These are phyloP conservation scores for Drosophila recens DNA, from an alignment of 2,888 invertebrate genomes.

Conservation along the genomic window DNA sequence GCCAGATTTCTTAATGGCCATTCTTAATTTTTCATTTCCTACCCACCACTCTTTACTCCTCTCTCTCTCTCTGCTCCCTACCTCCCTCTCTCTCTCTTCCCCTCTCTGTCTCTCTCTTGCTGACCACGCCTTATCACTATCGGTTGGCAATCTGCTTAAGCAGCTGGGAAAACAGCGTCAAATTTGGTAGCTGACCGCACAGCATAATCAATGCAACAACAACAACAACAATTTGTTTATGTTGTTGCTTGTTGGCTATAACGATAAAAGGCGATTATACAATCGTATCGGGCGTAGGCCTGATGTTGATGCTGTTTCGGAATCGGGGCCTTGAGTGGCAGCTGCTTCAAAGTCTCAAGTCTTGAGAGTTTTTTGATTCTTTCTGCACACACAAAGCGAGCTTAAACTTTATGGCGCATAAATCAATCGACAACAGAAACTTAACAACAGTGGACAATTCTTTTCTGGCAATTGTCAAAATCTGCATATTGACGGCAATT, in stretches of 20 bases:
- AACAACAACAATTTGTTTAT: slow-evolving; percentile 21
- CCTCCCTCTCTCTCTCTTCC: neutral
- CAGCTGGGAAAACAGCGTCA: slow-evolving; percentile 35
- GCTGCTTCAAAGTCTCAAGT: slow-evolving; percentile 11
- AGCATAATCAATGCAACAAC: slow-evolving; percentile 58
- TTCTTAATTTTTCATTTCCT: slow-evolving; percentile 61
- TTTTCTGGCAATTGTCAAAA: slow-evolving; percentile 38
- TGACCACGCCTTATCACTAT: slow-evolving; percentile 48
- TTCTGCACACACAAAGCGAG: slow-evolving; percentile 58
- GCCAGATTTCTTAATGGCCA: slow-evolving; percentile 75
- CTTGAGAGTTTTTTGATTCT: slow-evolving; percentile 39
- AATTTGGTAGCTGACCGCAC: slow-evolving; percentile 30
- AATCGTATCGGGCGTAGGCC: slow-evolving; percentile 62
- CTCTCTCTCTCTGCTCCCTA: neutral
- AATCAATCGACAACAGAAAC: slow-evolving; percentile 54
- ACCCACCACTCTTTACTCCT: neutral
- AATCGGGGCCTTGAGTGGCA: slow-evolving; percentile 17
- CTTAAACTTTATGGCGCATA: slow-evolving; percentile 74
- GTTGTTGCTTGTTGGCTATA: slow-evolving; percentile 23
- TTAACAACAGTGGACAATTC: slow-evolving; percentile 51
- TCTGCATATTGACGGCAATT: slow-evolving; percentile 65
- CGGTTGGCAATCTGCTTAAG: slow-evolving; percentile 43
- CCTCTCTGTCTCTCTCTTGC: neutral
- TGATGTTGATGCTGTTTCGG: slow-evolving; percentile 36
- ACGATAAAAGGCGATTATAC: slow-evolving; percentile 53